Evolutionary conservation across 2,888 invertebrate species (phyloP).

Genomic region (Mimas tiliae): DNA sequence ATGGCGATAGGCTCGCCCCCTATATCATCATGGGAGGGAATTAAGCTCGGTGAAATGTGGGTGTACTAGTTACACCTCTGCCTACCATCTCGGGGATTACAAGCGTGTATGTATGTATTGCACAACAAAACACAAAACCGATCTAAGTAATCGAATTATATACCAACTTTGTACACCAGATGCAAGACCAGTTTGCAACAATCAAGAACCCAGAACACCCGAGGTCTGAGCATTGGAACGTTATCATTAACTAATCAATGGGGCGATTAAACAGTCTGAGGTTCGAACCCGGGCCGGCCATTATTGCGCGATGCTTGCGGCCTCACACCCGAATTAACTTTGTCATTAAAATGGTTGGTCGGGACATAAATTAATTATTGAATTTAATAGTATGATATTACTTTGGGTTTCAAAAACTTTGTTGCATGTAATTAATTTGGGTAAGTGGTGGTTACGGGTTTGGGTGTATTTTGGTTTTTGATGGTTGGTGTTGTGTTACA

Average conservation of each 20-base stretch:
- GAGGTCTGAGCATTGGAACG: conserved; percentile 30
- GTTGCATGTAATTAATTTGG: conserved; percentile 12
- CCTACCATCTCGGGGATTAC: too few relatives aligned
- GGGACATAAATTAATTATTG: conserved; percentile 35
- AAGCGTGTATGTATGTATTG: too few relatives aligned
- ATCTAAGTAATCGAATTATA: too few relatives aligned
- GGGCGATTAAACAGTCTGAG: conserved; percentile 34
- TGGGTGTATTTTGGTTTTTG: conserved; percentile 9
- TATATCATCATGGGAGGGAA: too few relatives aligned
- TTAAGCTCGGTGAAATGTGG: too few relatives aligned
- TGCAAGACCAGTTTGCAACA: conserved; percentile 16
- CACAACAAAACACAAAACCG: too few relatives aligned
- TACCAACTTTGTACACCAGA: too few relatives aligned
- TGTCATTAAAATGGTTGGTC: conserved; percentile 37
- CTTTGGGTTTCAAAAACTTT: conserved; percentile 17
- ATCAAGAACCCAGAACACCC: conserved; percentile 28
- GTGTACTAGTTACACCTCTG: too few relatives aligned
- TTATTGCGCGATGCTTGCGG: conserved; percentile 36
- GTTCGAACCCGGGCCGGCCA: conserved; percentile 30
- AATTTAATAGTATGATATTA: conserved; percentile 18
- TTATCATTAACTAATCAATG: conserved; percentile 44
- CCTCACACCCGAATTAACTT: conserved; percentile 40
- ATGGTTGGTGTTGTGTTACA: background rate
- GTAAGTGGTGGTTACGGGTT: conserved; percentile 30
- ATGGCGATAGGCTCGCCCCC: too few relatives aligned